Percentiles rank a stretch among this genome's conserved stretches.
Conservation (phyloP, 2,113 vertebrate genomes). For the Plestiodon gilberti region DNA sequence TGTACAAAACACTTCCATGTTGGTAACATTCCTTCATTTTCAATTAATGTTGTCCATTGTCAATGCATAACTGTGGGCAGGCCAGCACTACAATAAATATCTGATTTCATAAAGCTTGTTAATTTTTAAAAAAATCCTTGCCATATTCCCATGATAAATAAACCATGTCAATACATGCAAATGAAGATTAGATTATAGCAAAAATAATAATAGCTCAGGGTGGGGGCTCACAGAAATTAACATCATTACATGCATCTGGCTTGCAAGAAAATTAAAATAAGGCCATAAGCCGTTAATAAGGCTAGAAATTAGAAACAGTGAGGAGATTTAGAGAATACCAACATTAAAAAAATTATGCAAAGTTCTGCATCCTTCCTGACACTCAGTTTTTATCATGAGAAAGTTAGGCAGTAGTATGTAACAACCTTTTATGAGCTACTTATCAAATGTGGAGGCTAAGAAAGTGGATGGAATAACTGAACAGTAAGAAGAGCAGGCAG, state of each 20-base stretch:
- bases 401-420: background rate
- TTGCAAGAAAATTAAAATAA: slow-evolving; percentile 55
- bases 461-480: too few relatives aligned
- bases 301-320: slow-evolving; percentile 55
- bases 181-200: slow-evolving; percentile 52
- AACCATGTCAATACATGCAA: slow-evolving; percentile 32
- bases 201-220: slow-evolving; percentile 29
- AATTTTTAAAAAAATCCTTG: background rate
- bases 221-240: slow-evolving; percentile 61
- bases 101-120: background rate
- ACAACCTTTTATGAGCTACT: background rate
- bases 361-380: background rate
- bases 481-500: too few relatives aligned
- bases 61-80: background rate
- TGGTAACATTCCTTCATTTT: background rate
- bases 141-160: slow-evolving; percentile 6
- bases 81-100: background rate
- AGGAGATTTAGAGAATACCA: slow-evolving; percentile 21
- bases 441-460: too few relatives aligned
- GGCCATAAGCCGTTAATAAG: slow-evolving; percentile 69
- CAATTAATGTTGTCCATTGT: background rate
- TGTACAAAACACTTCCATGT: too few relatives aligned
- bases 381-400: slow-evolving; percentile 5
- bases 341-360: background rate
- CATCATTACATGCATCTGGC: slow-evolving; percentile 55